Evolutionary conservation across 2,888 invertebrate genomes (phyloP).

Genomic region (Apodemia mormo): DNA sequence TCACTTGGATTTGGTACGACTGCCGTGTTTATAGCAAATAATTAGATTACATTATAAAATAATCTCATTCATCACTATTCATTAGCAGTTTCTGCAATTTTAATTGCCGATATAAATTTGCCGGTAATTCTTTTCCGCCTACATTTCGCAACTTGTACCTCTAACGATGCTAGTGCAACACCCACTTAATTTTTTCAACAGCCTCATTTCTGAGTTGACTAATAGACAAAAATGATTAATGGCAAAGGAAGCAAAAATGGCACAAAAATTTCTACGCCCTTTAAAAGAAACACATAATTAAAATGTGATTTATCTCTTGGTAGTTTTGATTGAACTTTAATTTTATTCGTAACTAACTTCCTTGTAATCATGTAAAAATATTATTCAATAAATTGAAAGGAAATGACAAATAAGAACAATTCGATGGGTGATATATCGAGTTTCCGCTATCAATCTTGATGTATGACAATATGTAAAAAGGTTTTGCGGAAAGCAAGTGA

Average conservation of each 20-base stretch:
- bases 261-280: constrained; percentile 43
- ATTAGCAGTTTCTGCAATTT: constrained; percentile 8
- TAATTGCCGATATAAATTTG: not conserved
- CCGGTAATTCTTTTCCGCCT: constrained; percentile 51
- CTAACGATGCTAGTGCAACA: constrained; percentile 67
- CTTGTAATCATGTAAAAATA: constrained; percentile 42
- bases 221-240: constrained; percentile 64
- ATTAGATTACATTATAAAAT: not conserved
- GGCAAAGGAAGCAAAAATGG: constrained; percentile 46
- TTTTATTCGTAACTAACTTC: constrained; percentile 33
- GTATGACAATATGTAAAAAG: constrained; percentile 57
- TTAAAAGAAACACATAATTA: constrained; percentile 53
- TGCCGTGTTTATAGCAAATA: not conserved
- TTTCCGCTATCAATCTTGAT: constrained; percentile 73
- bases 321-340: constrained; percentile 39
- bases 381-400: constrained; percentile 58
- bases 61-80: not conserved
- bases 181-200: constrained; percentile 52
- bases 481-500: constrained; percentile 40
- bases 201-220: constrained; percentile 58
- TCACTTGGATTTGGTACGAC: no score
- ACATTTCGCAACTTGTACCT: constrained; percentile 64
- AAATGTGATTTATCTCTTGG: constrained; percentile 59
- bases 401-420: constrained; percentile 65
- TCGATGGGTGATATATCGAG: constrained; percentile 52